Evolutionary conservation across 2,888 invertebrate species (phyloP).

Genomic region (Chrysotoxum bicinctum): DNA sequence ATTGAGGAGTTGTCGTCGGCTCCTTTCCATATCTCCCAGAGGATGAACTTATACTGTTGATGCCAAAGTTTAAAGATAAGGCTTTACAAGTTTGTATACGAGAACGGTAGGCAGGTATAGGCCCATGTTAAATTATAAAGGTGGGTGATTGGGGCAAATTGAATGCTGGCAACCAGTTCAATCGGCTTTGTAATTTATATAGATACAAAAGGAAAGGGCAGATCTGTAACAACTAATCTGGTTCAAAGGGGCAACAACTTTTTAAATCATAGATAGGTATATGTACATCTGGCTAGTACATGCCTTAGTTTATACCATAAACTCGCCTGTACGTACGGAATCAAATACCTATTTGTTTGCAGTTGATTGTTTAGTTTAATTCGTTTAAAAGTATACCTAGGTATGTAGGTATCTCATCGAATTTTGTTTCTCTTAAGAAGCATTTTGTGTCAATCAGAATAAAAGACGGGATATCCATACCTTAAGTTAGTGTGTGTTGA

Average conservation of each 20-base stretch:
- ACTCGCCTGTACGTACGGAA: too few relatives aligned
- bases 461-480: too few relatives aligned
- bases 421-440: too few relatives aligned
- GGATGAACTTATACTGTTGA: conserved; percentile 15
- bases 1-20: background rate
- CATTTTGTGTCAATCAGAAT: too few relatives aligned
- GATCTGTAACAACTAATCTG: conserved; percentile 43
- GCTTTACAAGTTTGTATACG: background rate
- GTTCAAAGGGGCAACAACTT: conserved; percentile 35
- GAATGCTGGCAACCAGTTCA: background rate
- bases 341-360: conserved; percentile 11
- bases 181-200: background rate
- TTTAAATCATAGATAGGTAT: background rate
- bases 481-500: too few relatives aligned
- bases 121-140: conserved; percentile 11
- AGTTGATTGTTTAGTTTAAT: background rate
- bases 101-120: too few relatives aligned
- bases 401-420: too few relatives aligned
- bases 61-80: conserved; percentile 31
- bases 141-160: conserved; percentile 35
- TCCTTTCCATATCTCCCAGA: background rate
- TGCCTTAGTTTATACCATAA: too few relatives aligned
- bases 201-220: background rate
- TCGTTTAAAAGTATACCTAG: background rate
- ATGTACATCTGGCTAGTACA: too few relatives aligned